These are phyloP conservation scores for Meghimatium bilineatum DNA, from an alignment of 2,888 invertebrate genomes.

Conservation along the genomic window DNA sequence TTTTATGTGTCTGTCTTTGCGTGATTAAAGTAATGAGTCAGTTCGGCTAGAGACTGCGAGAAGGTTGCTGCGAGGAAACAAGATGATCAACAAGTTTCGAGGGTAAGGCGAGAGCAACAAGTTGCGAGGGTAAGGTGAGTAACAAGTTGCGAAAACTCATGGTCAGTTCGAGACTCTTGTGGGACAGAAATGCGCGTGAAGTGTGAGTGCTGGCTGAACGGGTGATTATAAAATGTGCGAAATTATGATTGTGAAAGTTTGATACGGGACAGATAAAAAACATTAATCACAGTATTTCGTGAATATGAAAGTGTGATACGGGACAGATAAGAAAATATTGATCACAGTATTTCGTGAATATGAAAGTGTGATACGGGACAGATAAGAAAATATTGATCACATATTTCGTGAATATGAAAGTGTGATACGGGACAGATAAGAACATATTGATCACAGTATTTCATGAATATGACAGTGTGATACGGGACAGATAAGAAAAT, in stretches of 20 bases:
- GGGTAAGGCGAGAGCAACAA: constrained; percentile 23
- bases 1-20: not conserved
- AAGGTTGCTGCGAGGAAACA: not conserved
- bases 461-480: too few species aligned
- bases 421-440: too few species aligned
- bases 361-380: too few species aligned
- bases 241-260: not conserved
- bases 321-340: too few species aligned
- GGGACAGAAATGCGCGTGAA: constrained; percentile 3
- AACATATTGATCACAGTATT: too few species aligned
- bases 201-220: constrained; percentile 32
- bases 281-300: too few species aligned
- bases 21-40: not conserved
- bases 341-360: too few species aligned
- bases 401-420: too few species aligned
- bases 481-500: too few species aligned
- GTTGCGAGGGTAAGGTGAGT: constrained; percentile 17
- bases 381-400: too few species aligned
- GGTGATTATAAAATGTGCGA: not conserved
- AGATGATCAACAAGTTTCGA: constrained; percentile 7
- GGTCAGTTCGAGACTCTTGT: constrained; percentile 25
- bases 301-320: too few species aligned
- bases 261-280: not conserved
- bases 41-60: not conserved
- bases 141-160: constrained; percentile 34